Conservation (phyloP, 2,797 vertebrate genomes). For the Taenioides sp. region DNA sequence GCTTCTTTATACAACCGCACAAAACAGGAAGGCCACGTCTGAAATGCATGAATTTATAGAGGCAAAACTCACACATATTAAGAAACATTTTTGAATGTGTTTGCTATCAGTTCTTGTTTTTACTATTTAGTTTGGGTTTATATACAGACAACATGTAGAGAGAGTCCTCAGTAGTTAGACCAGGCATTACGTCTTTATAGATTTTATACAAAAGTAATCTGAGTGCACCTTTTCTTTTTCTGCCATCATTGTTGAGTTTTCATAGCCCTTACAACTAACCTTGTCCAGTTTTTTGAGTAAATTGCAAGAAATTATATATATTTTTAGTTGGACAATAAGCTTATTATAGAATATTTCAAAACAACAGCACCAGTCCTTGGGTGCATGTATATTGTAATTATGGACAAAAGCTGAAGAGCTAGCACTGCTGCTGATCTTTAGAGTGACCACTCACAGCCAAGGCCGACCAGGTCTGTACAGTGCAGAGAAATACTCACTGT, state of each 20-base stretch:
- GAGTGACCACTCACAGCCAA: neutral
- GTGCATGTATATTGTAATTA: neutral
- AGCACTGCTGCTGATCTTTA: neutral
- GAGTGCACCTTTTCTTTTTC: neutral
- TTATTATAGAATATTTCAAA: neutral
- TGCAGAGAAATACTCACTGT: neutral
- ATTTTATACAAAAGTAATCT: constrained; percentile 13
- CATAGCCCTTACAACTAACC: neutral
- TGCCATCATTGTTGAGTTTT: neutral
- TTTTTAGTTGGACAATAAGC: neutral
- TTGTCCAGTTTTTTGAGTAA: neutral
- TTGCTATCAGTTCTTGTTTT: constrained; percentile 20
- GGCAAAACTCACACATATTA: constrained; percentile 19
- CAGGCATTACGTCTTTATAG: neutral
- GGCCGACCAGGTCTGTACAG: neutral
- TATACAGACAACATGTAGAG: too few relatives aligned
- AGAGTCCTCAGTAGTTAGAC: neutral
- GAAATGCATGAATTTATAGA: constrained; percentile 15
- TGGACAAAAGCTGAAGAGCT: neutral
- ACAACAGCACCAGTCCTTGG: constrained; percentile 6
- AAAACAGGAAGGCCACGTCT: constrained; percentile 22
- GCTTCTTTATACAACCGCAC: constrained; percentile 5
- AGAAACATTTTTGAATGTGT: constrained; percentile 7
- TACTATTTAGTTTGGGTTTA: too few relatives aligned
- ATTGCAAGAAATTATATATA: neutral